A percentile compares a stretch with the other conserved stretches of the same genome.
Evolutionary conservation across 2,888 invertebrate genomes (phyloP).

Genomic region (Drosophila phalerata): DNA sequence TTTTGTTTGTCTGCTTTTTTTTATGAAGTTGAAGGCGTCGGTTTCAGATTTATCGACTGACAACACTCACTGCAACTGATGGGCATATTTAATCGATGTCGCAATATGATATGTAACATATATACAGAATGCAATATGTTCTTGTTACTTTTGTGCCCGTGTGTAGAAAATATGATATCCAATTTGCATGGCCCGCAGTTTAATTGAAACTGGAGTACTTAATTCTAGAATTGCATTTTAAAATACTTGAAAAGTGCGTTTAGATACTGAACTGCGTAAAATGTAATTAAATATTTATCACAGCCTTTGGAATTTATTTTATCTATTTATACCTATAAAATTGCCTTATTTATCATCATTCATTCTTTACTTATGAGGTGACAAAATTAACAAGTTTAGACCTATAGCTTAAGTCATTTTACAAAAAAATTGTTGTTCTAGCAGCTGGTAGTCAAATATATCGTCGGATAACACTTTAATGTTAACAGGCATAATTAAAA

Average conservation of each 20-base stretch:
- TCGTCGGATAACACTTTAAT: constrained; percentile 6
- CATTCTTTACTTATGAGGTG: neutral
- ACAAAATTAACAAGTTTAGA: constrained; percentile 10
- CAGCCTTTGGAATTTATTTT: too few species aligned
- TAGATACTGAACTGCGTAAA: too few species aligned
- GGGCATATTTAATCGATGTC: constrained; percentile 57
- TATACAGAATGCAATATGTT: constrained; percentile 1
- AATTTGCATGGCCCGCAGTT: constrained; percentile 36
- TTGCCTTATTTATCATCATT: neutral
- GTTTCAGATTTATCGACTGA: constrained; percentile 43
- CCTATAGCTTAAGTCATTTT: neutral
- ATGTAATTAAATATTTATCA: too few species aligned
- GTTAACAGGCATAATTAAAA: neutral
- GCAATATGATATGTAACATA: constrained; percentile 32
- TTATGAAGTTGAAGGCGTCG: constrained; percentile 27
- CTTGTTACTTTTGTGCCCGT: neutral
- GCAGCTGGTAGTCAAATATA: neutral
- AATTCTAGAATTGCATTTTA: constrained; percentile 5
- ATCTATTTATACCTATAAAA: neutral
- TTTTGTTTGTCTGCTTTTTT: neutral
- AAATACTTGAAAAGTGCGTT: neutral
- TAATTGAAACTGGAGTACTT: constrained; percentile 11
- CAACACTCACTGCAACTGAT: constrained; percentile 48
- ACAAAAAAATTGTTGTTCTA: neutral
- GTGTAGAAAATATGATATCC: constrained; percentile 30